Conservation (phyloP, 1,140 invertebrate genomes). For the Cotesia chilonis region DNA sequence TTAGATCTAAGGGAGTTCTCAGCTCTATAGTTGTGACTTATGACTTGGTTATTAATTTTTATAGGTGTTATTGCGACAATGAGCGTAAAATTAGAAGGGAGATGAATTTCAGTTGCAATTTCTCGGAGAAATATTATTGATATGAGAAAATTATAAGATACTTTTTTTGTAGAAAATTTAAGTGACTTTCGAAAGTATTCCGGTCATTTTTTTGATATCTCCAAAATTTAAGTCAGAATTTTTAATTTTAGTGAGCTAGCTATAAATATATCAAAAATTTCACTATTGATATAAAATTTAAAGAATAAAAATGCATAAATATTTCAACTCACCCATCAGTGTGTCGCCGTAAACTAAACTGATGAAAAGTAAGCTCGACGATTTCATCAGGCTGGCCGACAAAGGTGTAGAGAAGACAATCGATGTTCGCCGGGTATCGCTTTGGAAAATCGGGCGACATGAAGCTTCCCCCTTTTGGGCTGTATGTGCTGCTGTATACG, state of each 20-base stretch:
- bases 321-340: constrained; percentile 70
- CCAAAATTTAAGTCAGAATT: too few relatives aligned
- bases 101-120: not conserved
- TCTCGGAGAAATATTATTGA: not conserved
- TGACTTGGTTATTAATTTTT: too few relatives aligned
- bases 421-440: constrained; percentile 76
- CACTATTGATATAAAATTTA: too few relatives aligned
- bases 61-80: too few relatives aligned
- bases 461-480: constrained; percentile 81
- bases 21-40: not conserved
- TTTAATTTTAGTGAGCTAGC: not conserved
- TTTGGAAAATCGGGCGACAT: constrained; percentile 84
- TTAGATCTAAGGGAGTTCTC: not conserved
- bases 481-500: constrained; percentile 80
- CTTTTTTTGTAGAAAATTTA: too few relatives aligned
- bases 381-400: constrained; percentile 79
- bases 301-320: not conserved
- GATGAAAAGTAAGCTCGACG: constrained; percentile 81
- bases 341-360: constrained; percentile 77
- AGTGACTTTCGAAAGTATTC: too few relatives aligned
- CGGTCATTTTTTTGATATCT: too few relatives aligned
- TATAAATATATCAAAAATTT: not conserved
- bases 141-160: not conserved
- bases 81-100: too few relatives aligned
- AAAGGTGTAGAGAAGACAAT: constrained; percentile 89